Evolutionary conservation across 1,140 invertebrate species (phyloP), one percentile per base, ranked within the genome.

Genomic region (Stegodyphus dumicola): DNA sequence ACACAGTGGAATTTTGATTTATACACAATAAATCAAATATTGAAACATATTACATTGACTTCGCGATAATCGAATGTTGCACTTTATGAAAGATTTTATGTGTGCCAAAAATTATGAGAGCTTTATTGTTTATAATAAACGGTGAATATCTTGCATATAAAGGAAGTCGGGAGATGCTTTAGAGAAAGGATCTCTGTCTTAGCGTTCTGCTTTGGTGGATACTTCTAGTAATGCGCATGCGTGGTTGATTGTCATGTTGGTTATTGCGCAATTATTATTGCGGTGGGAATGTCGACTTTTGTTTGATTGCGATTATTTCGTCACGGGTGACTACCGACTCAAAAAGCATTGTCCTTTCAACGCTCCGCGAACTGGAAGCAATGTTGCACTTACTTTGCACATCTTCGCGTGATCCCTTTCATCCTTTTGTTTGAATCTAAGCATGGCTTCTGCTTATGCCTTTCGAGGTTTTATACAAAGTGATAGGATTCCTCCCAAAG

Each of bases 241-340:
- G 78, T 48, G 10, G 54, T 7, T 60, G 78, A 81, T 81, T 81
- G 78, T 81, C 78, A 73, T 67, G 69, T 54, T 48, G 67, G 67
- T 73, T 79, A 49, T 60, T 15, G 56, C 53, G 66, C 77, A 79
- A 81, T 73, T 73, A 81, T 81, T 56, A 81, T 71, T 81, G 78
- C 78, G 78, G 78, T 73, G 78, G 78, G 78, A 81, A 81, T 81
- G 78, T 73, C 78, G 78, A 81, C 69, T 81, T 81, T 81, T 73
- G 67, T 81, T 51, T 73, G 78, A 73, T 81, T 81, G 78, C 69
- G 78, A 79, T 79, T 79, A 79, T 70, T 49, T 64, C 78, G 78
- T 81, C 69, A 81, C 69, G 78, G 78, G 78, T 81, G 78, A 81
- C 67, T 81, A 81, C 78, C 78, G 49, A 15, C 69, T 73, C 67